Conservation (phyloP, 2,888 invertebrate genomes). For the Drosophila parthenogenetica region DNA sequence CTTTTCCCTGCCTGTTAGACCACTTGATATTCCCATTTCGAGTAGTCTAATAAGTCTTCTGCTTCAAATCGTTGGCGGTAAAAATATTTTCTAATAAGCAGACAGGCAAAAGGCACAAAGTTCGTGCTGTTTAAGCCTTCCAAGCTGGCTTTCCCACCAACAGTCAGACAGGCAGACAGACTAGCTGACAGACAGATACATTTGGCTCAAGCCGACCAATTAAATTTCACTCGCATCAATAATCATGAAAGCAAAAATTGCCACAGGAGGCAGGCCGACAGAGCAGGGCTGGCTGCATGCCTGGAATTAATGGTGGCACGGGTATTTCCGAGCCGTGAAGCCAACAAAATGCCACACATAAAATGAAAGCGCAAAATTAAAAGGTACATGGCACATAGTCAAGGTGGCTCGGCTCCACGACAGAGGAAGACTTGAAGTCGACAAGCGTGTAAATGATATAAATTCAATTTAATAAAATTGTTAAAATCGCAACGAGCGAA, state of each 20-base stretch:
- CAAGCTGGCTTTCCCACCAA: neutral
- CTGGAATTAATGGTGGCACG: constrained; percentile 38
- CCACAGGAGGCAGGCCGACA: constrained; percentile 47
- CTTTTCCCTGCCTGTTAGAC: constrained; percentile 12
- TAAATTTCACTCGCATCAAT: constrained; percentile 83
- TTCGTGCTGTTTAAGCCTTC: constrained; percentile 3
- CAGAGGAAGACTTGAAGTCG: constrained; percentile 72
- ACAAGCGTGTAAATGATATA: constrained; percentile 84
- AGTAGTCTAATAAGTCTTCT: constrained; percentile 45
- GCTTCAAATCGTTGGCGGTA: constrained; percentile 47
- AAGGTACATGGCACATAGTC: constrained; percentile 42
- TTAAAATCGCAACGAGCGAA: constrained; percentile 82
- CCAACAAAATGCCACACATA: constrained; percentile 75
- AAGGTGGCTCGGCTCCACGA: constrained; percentile 32
- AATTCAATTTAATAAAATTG: constrained; percentile 85
- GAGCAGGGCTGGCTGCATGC: constrained; percentile 15
- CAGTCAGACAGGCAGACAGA: constrained; percentile 11
- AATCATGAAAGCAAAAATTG: constrained; percentile 82
- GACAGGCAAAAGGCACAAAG: constrained; percentile 30
- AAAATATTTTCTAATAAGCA: constrained; percentile 69
- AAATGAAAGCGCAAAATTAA: constrained; percentile 76
- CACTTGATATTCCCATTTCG: constrained; percentile 11
- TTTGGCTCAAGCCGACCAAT: constrained; percentile 72
- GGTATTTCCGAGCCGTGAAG: constrained; percentile 42
- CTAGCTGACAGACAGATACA: constrained; percentile 33